Percentiles rank a stretch among this genome's conserved stretches.
These are phyloP conservation scores for Sylvia borin DNA, from an alignment of 2,797 vertebrate species.

Conservation along the genomic window DNA sequence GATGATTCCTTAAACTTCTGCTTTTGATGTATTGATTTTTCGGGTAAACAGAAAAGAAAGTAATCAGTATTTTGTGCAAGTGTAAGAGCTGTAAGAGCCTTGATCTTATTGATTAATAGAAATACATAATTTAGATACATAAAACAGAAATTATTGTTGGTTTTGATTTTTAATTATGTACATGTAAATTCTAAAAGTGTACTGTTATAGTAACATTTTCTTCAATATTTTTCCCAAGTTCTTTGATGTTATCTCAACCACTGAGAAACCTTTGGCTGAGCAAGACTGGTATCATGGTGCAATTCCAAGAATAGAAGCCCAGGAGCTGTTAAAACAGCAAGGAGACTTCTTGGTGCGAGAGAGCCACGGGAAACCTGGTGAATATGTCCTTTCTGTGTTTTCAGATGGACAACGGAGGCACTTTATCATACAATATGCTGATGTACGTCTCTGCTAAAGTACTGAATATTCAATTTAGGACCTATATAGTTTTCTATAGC, in stretches of 20 bases:
- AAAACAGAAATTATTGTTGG: not conserved
- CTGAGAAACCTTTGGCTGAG: constrained; percentile 90
- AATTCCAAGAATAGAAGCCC: constrained; percentile 93
- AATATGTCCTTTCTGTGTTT: constrained; percentile 97
- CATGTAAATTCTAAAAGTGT: not conserved
- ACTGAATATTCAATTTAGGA: constrained; percentile 5
- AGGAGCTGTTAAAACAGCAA: constrained; percentile 92
- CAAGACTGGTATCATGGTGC: constrained; percentile 98
- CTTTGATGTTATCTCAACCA: constrained; percentile 87
- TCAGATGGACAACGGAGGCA: constrained; percentile 93
- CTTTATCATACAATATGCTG: constrained; percentile 97
- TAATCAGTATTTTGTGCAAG: not conserved
- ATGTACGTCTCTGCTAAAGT: constrained; percentile 84
- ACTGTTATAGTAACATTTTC: constrained; percentile 24
- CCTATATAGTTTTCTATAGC: not conserved
- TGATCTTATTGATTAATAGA: not conserved
- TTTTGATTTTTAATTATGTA: not conserved
- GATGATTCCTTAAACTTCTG: not conserved
- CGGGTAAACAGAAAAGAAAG: not conserved
- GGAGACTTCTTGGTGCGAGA: constrained; percentile 97
- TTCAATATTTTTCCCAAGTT: constrained; percentile 78
- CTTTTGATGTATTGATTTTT: not conserved
- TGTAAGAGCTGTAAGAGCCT: not conserved
- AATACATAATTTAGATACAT: not conserved
- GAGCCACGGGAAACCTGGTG: constrained; percentile 96